Evolutionary conservation across 2,888 invertebrate species (phyloP).

Genomic region (Cartodere bifasciata): DNA sequence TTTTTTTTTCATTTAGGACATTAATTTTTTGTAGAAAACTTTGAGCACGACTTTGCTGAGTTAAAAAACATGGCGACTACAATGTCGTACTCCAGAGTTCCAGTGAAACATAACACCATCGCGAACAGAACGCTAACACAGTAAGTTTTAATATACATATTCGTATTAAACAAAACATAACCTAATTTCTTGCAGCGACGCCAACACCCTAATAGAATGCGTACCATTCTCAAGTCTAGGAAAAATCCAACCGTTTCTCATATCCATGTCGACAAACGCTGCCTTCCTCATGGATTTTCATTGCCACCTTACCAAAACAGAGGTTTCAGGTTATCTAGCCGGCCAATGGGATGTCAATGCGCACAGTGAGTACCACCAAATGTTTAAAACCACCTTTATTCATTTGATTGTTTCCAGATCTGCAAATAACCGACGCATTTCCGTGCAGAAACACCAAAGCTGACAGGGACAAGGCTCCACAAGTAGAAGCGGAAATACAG

Average conservation of each 20-base stretch:
- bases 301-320: constrained; percentile 84
- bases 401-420: constrained; percentile 59
- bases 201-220: constrained; percentile 79
- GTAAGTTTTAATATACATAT: constrained; percentile 38
- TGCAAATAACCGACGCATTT: constrained; percentile 78
- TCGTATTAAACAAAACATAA: constrained; percentile 4
- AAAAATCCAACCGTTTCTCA: constrained; percentile 84
- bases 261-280: constrained; percentile 78
- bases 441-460: constrained; percentile 74
- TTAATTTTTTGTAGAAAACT: constrained; percentile 37
- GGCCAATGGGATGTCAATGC: constrained; percentile 91
- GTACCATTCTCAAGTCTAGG: constrained; percentile 77
- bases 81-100: constrained; percentile 44
- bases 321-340: constrained; percentile 91
- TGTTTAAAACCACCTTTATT: neutral
- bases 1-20: no score
- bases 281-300: constrained; percentile 84
- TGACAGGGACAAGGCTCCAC: constrained; percentile 61
- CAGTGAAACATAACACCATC: constrained; percentile 65
- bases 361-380: constrained; percentile 59
- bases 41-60: constrained; percentile 38
- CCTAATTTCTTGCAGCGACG: constrained; percentile 55
- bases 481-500: constrained; percentile 72
- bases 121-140: constrained; percentile 64
- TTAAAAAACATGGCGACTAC: constrained; percentile 20